phyloP scores from a whole-genome alignment of 2,113 vertebrate species.

The Junco hyemalis region DNA sequence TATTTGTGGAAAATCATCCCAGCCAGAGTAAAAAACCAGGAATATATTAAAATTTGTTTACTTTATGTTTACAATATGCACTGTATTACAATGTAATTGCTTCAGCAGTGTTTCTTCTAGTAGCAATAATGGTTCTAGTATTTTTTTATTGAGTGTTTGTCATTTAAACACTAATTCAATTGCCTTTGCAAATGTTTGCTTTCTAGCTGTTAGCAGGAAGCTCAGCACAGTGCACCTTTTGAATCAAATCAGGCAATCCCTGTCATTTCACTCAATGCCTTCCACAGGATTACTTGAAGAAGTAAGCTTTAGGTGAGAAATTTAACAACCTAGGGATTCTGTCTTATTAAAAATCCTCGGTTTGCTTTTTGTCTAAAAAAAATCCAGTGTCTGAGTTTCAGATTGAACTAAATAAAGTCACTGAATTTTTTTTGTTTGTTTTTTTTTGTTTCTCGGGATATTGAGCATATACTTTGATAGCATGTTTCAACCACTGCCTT shows the following conservation, averaged over 20 bases:
- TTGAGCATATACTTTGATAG: not conserved
- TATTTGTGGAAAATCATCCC: not conserved
- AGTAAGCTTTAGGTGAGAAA: not conserved
- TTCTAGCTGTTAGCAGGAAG: not conserved
- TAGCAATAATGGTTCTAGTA: not conserved
- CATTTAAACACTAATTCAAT: not conserved
- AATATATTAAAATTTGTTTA: not conserved
- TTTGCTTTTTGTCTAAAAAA: not conserved
- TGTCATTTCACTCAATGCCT: not conserved
- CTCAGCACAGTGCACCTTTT: not conserved
- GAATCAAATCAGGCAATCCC: not conserved
- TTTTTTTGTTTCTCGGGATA: not conserved
- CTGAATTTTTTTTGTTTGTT: not conserved
- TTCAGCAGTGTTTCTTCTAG: not conserved
- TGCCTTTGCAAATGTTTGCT: slow-evolving; percentile 6
- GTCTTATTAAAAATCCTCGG: not conserved
- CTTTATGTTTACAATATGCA: not conserved
- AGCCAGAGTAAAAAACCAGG: not conserved
- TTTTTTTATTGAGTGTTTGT: not conserved
- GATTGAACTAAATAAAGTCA: not conserved
- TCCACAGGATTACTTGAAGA: not conserved
- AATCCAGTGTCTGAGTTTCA: fast-evolving
- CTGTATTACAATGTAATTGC: not conserved
- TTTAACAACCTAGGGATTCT: not conserved
- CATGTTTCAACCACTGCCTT: not conserved